Conservation (phyloP, 2,797 vertebrate species). For the Oryzias sinensis region DNA sequence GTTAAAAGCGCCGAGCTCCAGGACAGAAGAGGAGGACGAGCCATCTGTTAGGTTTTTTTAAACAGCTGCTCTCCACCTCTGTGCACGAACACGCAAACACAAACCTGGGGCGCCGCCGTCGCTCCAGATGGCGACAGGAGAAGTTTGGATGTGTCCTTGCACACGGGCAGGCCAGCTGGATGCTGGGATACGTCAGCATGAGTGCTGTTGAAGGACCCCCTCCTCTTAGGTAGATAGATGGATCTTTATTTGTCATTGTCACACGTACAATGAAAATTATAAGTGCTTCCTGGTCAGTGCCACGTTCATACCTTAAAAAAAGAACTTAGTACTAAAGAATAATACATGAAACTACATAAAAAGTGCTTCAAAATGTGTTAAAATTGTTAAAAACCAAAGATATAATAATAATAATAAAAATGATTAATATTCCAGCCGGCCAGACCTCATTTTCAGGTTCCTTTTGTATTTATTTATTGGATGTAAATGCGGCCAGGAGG, state of each 20-base stretch:
- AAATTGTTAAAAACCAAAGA: not conserved
- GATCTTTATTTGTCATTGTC: too few species aligned
- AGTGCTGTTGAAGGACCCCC: not conserved
- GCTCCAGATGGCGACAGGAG: conserved; percentile 46
- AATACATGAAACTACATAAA: too few species aligned
- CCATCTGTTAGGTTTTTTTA: conserved; percentile 42
- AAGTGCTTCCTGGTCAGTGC: too few species aligned
- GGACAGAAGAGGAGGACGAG: conserved; percentile 24
- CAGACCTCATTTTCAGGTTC: conserved; percentile 24
- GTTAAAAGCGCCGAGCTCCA: conserved; percentile 28
- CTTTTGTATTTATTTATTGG: conserved; percentile 36
- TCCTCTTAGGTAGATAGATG: too few species aligned
- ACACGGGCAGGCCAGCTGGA: not conserved
- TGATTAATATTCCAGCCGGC: conserved; percentile 27
- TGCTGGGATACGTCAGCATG: conserved; percentile 3
- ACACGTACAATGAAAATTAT: too few species aligned
- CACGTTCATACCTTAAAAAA: too few species aligned
- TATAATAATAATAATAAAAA: conserved; percentile 12
- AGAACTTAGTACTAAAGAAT: too few species aligned
- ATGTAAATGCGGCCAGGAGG: conserved; percentile 8
- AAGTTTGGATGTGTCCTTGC: conserved; percentile 20
- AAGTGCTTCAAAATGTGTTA: too few species aligned
- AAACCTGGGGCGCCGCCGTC: conserved; percentile 13
- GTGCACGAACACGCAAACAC: conserved; percentile 2
- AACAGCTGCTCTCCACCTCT: conserved; percentile 38